Base-by-base conservation (phyloP, 2,797 vertebrate species). In the Florisuga fusca region DNA sequence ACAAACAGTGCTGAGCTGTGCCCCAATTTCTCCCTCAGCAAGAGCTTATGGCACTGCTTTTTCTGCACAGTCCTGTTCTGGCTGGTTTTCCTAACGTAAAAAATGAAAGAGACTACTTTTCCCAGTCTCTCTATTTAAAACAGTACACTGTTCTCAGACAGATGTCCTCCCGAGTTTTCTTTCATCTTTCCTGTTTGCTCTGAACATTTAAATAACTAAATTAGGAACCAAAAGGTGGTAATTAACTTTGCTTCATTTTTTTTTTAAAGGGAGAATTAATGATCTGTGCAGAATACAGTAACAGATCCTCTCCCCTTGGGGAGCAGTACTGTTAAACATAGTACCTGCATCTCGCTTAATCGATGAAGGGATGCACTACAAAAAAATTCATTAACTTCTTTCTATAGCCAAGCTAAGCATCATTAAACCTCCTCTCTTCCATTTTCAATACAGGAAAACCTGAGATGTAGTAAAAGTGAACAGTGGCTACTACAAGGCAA, bases 1-100 rank as follows among this genome's bases (percentile, higher is more conserved):
- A 97, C 95, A 94, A 92, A 89, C 83, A 93, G 79, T 50, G 71
- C 94, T 94, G 94, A 95, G 90, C 93, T 94, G 63, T 95, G 91
- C 83, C 93, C 95, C 93, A 95, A 4, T 96, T 95, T 95, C 84
- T 94, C 84, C 91, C 89, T 91, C 95, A 90, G 93, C 88, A 87
- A 95, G 96, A 93, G 94, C 90, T 85, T 73, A 89, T 87, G 64
- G 71, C 89, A 62, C 31, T 55, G 75, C 78, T 93, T 91, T 89
- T 69, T 77, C 73, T 85, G 74, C 62, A 43, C 34, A 71, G 71
- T 83, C 90, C 91, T 95, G 74, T 85, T 72, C 79, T 2, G 8
- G 43, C 74, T 71, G 41, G 46, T 74, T 86, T 72, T 75, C 77
- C 72, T 72, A 81, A 84, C 91, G 88, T 5, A 79, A 67, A 91